Percentiles rank a stretch among this genome's conserved stretches.
phyloP scores from a whole-genome alignment of 2,113 vertebrate species.

The Felis chaus region DNA sequence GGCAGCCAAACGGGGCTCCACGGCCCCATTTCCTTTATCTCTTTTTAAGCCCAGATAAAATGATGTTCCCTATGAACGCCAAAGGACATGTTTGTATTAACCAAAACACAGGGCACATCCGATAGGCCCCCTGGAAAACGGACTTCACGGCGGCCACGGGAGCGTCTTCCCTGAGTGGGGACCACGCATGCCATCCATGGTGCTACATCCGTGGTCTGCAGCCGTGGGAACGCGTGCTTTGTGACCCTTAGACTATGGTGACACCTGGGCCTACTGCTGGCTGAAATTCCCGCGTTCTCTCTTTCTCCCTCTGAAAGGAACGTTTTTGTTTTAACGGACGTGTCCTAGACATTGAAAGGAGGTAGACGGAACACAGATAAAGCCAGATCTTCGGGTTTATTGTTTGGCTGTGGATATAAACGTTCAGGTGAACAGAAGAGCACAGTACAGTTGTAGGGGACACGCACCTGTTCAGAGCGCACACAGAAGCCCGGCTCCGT shows the following conservation, averaged over 20 bases:
- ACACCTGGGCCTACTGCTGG: neutral
- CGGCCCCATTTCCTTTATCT: neutral
- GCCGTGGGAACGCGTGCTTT: neutral
- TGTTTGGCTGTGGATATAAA: neutral
- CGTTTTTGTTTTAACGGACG: neutral
- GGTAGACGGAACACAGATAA: neutral
- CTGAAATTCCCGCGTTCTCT: neutral
- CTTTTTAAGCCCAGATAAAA: neutral
- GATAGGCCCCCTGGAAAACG: no score
- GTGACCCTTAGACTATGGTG: neutral
- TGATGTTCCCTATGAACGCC: neutral
- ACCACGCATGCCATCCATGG: fast-evolving
- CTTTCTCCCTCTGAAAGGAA: neutral
- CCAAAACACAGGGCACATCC: neutral
- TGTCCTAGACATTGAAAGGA: no score
- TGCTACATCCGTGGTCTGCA: no score
- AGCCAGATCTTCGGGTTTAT: neutral
- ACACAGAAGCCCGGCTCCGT: neutral
- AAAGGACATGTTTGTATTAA: neutral
- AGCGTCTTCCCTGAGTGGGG: neutral
- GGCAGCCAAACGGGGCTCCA: neutral
- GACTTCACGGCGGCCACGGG: no score
- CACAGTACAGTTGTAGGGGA: fast-evolving
- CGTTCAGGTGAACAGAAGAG: neutral
- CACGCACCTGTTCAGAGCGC: fast-evolving